Evolutionary conservation across 2,113 vertebrate genomes (phyloP).

Genomic region (Castor canadensis): DNA sequence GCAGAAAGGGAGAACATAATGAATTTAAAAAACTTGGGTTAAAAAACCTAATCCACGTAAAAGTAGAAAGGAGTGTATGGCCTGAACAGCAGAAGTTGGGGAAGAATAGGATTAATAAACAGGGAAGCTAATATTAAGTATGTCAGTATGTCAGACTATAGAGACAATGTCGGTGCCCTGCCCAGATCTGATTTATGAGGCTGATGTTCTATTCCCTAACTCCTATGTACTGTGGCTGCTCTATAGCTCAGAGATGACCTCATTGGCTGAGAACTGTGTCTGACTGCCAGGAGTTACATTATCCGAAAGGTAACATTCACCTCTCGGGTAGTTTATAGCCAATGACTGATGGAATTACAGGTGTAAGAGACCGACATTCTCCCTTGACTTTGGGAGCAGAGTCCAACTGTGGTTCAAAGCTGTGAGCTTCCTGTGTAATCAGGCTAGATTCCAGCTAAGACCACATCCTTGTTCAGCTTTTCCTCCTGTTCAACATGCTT

Average conservation of each 20-base stretch:
- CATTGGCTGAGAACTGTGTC: not conserved
- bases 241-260: not conserved
- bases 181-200: not conserved
- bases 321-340: not conserved
- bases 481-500: not conserved
- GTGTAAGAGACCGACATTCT: not conserved
- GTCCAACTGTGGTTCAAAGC: not conserved
- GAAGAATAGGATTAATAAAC: constrained; percentile 16
- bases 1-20: not conserved
- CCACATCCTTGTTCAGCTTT: not conserved
- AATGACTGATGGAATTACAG: not conserved
- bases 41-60: not conserved
- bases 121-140: not conserved
- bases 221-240: not conserved
- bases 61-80: not conserved
- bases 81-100: not conserved
- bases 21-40: not conserved
- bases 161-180: not conserved
- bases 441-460: not conserved
- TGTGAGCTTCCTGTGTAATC: not conserved
- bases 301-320: not conserved
- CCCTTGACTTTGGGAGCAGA: not conserved
- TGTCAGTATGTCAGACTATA: no score
- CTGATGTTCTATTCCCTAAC: accelerated
- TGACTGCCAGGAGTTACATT: not conserved